phyloP scores from a whole-genome alignment of 2,113 vertebrate species.

The Rhineura floridana region DNA sequence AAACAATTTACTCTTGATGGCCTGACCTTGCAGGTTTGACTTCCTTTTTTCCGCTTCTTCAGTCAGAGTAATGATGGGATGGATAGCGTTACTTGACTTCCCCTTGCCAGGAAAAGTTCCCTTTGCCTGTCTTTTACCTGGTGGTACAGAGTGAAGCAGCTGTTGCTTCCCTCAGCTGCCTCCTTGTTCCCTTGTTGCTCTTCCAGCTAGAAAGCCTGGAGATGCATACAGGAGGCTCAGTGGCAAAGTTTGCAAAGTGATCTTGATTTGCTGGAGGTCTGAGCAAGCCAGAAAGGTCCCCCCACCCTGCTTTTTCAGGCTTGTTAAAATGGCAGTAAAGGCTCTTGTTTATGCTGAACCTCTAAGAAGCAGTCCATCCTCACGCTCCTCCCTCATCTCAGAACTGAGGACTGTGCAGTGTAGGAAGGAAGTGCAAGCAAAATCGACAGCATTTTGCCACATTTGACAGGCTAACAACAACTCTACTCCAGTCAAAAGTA shows the following conservation, averaged over 20 bases:
- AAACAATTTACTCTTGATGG: no score
- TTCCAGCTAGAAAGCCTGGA: not conserved
- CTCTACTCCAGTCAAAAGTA: no score
- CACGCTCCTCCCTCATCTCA: no score
- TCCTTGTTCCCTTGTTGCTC: not conserved
- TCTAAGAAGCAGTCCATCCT: not conserved
- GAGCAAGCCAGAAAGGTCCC: not conserved
- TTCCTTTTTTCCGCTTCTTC: no score
- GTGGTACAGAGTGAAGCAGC: not conserved
- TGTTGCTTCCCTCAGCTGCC: not conserved
- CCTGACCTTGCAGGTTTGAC: no score
- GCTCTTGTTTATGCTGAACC: no score
- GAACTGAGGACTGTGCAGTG: not conserved
- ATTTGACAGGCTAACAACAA: no score
- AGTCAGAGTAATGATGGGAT: no score
- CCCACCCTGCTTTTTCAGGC: no score
- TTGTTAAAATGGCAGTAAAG: no score
- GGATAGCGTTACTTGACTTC: not conserved
- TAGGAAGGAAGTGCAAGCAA: not conserved
- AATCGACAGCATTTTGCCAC: not conserved
- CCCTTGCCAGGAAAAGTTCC: not conserved
- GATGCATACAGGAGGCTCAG: not conserved
- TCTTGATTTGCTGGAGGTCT: not conserved
- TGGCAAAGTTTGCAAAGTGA: not conserved
- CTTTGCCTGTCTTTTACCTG: not conserved